A percentile compares a stretch with the other conserved stretches of the same genome.
Evolutionary conservation across 1,140 invertebrate species (phyloP).

Genomic region (Bombus polaris): DNA sequence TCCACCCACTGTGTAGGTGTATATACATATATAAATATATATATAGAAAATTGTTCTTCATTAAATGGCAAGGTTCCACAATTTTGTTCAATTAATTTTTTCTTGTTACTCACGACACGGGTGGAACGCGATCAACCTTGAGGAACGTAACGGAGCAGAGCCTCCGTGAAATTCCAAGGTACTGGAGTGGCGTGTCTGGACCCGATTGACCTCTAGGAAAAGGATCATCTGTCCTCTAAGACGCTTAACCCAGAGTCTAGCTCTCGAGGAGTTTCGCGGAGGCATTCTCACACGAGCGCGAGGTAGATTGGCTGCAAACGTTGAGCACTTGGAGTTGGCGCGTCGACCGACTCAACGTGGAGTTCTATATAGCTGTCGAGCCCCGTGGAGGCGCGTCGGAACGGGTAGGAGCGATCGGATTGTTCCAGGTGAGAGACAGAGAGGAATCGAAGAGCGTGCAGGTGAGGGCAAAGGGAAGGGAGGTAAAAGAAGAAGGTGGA

Average conservation of each 20-base stretch:
- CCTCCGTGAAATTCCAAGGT: not conserved
- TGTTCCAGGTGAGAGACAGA: constrained; percentile 43
- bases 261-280: constrained; percentile 22
- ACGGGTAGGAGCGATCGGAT: constrained; percentile 33
- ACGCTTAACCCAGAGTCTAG: constrained; percentile 32
- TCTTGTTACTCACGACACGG: not conserved
- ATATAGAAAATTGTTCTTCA: not conserved
- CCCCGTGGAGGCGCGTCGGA: constrained; percentile 56
- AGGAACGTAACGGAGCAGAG: not conserved
- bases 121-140: constrained; percentile 13
- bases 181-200: not conserved
- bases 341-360: constrained; percentile 24
- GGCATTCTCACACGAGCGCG: constrained; percentile 31
- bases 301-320: constrained; percentile 68
- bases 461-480: constrained; percentile 6
- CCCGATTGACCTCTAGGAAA: constrained; percentile 53
- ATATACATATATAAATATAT: no score
- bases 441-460: not conserved
- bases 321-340: constrained; percentile 70
- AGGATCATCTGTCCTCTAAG: constrained; percentile 48
- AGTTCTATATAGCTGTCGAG: constrained; percentile 51
- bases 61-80: not conserved
- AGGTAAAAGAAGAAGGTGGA: not conserved
- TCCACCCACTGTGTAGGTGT: not conserved
- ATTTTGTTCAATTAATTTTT: not conserved